Base-by-base conservation (phyloP, 2,888 invertebrate genomes). In the Elgonia sp. region DNA sequence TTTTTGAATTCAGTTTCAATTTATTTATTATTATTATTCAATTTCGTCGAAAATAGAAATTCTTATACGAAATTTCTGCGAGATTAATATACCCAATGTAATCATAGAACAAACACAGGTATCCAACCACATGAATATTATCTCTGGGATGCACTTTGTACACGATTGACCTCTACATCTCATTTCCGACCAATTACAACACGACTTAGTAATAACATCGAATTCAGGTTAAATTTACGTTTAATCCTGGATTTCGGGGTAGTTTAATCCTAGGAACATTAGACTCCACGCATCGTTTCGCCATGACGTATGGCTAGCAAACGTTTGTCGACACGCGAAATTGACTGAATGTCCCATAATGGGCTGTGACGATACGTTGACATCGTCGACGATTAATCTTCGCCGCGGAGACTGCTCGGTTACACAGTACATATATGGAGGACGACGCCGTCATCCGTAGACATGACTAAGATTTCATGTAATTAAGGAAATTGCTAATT, bases 241-340 rank as follows among this genome's bases (percentile, higher is more conserved):
- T 84, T 84, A 84, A 84, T 84, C 79, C 72, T 21, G 0, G 46
- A 63, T 77, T 84, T 77, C 62, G 46, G 60, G 57, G 37, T 63
- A 57, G 79, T 84, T 72, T 84, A 84, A 84, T 84, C 73, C 73
- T 20, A 29, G 12, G 50, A 55, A 79, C 79, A 84, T 84, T 70
- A 70, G 84, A 65, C 72, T 16, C 12, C 20, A 37, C 9, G 20
- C 53, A 18, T 62, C 69, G 50, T 84, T 73, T 57, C 75, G 60
- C 16, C 85, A 65, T 80, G 80, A 73, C 80, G 65, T 75, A 79
- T 75, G 67, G 40, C 37, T 53, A 39, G 53, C 85, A 60, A 80
- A 80, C 85, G 80, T 80, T 85, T 85, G 85, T 75, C 85, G 84
- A 84, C 84, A 72, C 73, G 73, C 73, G 65, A 77, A 79, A 84